Conservation (phyloP, 2,113 vertebrate genomes). For the Malurus alboscapulatus region DNA sequence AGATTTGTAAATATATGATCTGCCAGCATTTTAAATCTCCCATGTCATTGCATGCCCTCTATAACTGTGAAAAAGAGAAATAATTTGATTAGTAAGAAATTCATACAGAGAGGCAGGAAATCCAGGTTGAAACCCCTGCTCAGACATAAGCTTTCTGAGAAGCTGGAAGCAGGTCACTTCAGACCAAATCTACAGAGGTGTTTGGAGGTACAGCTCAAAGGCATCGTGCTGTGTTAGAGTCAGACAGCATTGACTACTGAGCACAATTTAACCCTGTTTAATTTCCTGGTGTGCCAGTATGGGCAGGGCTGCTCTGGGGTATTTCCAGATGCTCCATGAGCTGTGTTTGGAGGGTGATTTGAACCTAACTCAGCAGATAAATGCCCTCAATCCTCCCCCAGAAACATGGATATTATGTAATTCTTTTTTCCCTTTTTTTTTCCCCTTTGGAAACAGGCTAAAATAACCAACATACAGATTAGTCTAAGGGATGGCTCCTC, state of each 20-base stretch:
- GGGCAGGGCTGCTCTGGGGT: not conserved
- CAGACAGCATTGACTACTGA: not conserved
- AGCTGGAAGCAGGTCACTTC: not conserved
- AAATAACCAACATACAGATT: not conserved
- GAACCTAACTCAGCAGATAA: not conserved
- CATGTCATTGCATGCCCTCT: not conserved
- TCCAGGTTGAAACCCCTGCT: not conserved
- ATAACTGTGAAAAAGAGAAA: not conserved
- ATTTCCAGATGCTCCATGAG: not conserved
- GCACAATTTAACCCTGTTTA: not conserved
- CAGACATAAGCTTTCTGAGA: not conserved
- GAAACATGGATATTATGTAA: not conserved
- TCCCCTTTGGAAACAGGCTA: accelerated
- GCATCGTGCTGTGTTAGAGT: not conserved
- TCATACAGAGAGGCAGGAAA: not conserved
- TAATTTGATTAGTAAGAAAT: not conserved
- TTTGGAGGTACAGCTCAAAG: not conserved
- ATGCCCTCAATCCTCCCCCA: not conserved
- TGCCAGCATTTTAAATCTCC: conserved; percentile 11
- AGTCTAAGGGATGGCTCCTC: not conserved
- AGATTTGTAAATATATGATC: not conserved
- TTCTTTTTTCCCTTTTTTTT: no score
- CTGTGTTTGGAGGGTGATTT: not conserved
- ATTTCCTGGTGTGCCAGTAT: not conserved
- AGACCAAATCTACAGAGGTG: not conserved